Conservation (phyloP, 2,888 invertebrate genomes). For the Acanthoscelides obtectus region DNA sequence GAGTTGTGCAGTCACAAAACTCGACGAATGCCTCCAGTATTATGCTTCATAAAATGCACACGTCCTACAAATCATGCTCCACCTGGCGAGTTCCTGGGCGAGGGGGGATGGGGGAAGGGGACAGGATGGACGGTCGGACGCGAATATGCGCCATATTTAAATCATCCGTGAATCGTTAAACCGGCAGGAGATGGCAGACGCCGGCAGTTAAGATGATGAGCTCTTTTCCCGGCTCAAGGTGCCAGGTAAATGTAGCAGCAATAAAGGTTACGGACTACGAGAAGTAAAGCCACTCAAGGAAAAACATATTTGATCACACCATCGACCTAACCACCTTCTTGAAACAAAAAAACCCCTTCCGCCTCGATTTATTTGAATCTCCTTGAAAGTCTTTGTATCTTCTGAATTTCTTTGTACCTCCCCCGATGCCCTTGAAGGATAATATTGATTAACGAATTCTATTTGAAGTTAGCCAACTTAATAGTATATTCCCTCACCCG, state of each 20-base stretch:
- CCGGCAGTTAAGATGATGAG: neutral
- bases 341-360: no score
- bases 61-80: conserved; percentile 12
- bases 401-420: no score
- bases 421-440: no score
- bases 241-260: neutral
- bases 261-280: no score
- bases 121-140: neutral
- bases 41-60: conserved; percentile 15
- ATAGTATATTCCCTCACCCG: no score
- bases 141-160: conserved; percentile 4
- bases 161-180: conserved; percentile 1
- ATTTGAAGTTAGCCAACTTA: no score
- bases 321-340: no score
- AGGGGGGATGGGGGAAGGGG: neutral
- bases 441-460: no score
- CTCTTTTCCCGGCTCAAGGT: neutral
- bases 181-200: conserved; percentile 17
- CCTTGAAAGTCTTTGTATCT: no score
- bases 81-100: conserved; percentile 4
- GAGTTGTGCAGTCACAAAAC: conserved; percentile 31
- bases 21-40: conserved; percentile 13
- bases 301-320: no score
- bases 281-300: no score
- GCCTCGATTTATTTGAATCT: no score